Conservation (phyloP, 1,140 invertebrate species). For the Neelides sp. region DNA sequence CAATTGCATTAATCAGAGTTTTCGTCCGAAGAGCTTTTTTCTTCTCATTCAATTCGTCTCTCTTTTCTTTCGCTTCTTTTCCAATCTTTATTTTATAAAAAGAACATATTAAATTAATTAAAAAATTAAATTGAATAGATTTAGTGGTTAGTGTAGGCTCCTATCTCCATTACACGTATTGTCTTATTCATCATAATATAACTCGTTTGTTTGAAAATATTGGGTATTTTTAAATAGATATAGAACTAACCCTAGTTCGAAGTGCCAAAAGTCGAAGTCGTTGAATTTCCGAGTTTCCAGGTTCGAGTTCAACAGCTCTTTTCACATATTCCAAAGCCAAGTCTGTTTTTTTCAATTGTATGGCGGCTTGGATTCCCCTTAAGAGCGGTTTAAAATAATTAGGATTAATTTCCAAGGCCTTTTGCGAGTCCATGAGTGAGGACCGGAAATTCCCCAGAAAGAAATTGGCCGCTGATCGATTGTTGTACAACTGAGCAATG, state of each 20-base stretch:
- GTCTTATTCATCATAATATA: no score
- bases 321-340: constrained; percentile 62
- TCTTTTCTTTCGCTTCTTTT: constrained; percentile 4
- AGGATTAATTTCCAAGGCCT: constrained; percentile 60
- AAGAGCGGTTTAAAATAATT: constrained; percentile 64
- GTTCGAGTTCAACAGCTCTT: constrained; percentile 33
- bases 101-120: background rate
- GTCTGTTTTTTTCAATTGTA: constrained; percentile 54
- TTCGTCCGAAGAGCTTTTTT: no score
- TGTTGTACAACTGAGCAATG: constrained; percentile 75
- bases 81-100: constrained; percentile 6
- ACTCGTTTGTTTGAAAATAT: no score
- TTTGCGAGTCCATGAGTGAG: constrained; percentile 57
- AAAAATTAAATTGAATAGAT: background rate
- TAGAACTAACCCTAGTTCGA: constrained; percentile 10
- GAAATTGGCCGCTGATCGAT: constrained; percentile 76
- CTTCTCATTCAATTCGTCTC: no score
- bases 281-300: constrained; percentile 11
- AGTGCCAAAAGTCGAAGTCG: constrained; percentile 9
- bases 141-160: background rate
- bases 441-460: constrained; percentile 71
- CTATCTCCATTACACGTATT: no score
- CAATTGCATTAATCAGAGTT: constrained; percentile 8
- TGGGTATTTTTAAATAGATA: background rate
- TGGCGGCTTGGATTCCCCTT: constrained; percentile 59